Percentiles rank a stretch among this genome's conserved stretches.
These are phyloP conservation scores for Oryzias javanicus DNA, from an alignment of 2,113 vertebrate species.

Conservation along the genomic window DNA sequence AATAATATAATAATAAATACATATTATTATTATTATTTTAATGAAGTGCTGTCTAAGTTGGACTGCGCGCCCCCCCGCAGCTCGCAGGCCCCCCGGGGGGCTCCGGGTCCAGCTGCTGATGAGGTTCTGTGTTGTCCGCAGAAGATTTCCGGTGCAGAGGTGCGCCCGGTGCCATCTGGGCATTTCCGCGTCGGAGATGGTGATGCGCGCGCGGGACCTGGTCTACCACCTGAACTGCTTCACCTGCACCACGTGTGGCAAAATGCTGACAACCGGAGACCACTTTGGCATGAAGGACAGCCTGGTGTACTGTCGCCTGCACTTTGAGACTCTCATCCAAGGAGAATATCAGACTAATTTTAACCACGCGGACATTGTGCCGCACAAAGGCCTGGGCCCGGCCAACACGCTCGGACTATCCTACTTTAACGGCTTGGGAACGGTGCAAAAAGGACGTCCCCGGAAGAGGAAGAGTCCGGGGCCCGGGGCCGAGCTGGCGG, in stretches of 20 bases:
- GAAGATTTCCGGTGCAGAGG: slow-evolving; percentile 98
- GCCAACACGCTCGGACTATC: slow-evolving; percentile 91
- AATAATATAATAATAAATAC: no score
- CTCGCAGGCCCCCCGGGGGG: not conserved
- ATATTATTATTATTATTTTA: no score
- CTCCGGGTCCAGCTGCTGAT: slow-evolving; percentile 38
- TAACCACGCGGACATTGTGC: slow-evolving; percentile 89
- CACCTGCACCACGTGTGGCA: slow-evolving; percentile 97
- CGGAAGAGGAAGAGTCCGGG: slow-evolving; percentile 96
- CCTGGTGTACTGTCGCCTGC: slow-evolving; percentile 97
- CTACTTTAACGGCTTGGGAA: slow-evolving; percentile 97
- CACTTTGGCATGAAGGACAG: slow-evolving; percentile 99
- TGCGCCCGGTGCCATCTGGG: slow-evolving; percentile 97
- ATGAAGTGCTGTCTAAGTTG: not conserved
- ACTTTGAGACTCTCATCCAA: slow-evolving; percentile 98
- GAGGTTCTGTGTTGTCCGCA: slow-evolving; percentile 74
- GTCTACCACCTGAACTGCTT: slow-evolving; percentile 99
- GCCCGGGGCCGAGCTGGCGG: slow-evolving; percentile 91
- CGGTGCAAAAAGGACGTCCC: slow-evolving; percentile 95
- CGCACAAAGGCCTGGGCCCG: slow-evolving; percentile 88
- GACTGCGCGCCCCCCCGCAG: not conserved
- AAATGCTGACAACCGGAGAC: slow-evolving; percentile 97
- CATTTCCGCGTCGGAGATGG: slow-evolving; percentile 99
- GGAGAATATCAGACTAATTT: slow-evolving; percentile 95
- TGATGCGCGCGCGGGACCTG: slow-evolving; percentile 97